Conservation (phyloP, 2,888 invertebrate species). For the Acrobasis repandana region DNA sequence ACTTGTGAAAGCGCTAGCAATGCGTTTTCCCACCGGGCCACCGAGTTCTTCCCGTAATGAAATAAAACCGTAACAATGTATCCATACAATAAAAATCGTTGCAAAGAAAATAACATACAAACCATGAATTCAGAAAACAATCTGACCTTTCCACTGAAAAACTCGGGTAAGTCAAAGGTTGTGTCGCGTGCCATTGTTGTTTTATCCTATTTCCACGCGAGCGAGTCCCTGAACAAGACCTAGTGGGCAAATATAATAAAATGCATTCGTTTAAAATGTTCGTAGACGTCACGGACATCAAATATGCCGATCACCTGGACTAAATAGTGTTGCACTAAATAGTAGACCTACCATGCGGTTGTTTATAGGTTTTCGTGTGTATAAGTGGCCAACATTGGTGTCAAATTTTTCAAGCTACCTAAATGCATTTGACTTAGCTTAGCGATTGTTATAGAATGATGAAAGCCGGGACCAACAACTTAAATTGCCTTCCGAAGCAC, state of each 20-base stretch:
- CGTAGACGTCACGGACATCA: background rate
- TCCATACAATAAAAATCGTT: no score
- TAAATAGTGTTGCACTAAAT: background rate
- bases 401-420: no score
- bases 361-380: no score
- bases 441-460: no score
- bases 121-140: background rate
- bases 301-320: background rate
- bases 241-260: constrained; percentile 14
- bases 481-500: no score
- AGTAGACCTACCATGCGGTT: no score
- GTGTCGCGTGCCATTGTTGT: constrained; percentile 7
- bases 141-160: background rate
- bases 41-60: background rate
- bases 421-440: no score
- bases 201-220: constrained; percentile 17
- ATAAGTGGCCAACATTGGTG: no score
- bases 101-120: background rate
- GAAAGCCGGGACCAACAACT: no score
- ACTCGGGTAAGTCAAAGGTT: constrained; percentile 10
- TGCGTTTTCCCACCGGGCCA: no score
- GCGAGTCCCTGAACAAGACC: constrained; percentile 4
- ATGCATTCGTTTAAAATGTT: constrained; percentile 7
- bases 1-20: no score
- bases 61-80: no score